These are phyloP conservation scores for Neodiprion virginianus DNA, from an alignment of 1,140 invertebrate species.

Conservation along the genomic window DNA sequence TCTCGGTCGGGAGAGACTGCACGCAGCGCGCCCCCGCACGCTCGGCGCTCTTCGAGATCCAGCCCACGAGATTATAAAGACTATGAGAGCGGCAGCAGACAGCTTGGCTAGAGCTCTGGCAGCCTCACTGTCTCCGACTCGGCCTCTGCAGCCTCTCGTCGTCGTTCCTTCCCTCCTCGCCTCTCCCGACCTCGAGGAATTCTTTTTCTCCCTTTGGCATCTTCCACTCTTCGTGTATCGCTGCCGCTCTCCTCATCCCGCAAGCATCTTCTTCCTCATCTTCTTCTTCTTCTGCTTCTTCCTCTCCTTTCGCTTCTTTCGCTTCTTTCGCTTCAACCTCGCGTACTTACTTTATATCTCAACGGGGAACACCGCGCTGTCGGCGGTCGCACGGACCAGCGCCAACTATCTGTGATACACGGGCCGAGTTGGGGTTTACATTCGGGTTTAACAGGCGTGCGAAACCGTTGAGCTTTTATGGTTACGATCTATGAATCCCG, in stretches of 20 bases:
- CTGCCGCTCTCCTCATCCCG: constrained; percentile 14
- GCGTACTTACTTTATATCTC: not conserved
- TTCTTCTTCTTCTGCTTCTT: constrained; percentile 21
- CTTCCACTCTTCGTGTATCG: constrained; percentile 10
- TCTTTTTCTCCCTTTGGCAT: not conserved
- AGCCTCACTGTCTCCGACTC: constrained; percentile 47
- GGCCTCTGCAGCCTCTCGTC: constrained; percentile 31
- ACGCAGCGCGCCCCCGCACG: not conserved
- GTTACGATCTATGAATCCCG: not conserved
- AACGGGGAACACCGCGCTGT: constrained; percentile 5
- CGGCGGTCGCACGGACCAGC: not conserved
- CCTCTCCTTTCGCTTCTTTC: constrained; percentile 21
- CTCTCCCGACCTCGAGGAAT: constrained; percentile 2
- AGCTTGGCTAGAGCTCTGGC: constrained; percentile 57
- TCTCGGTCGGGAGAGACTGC: not conserved
- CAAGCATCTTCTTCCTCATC: constrained; percentile 9
- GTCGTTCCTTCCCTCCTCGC: constrained; percentile 18
- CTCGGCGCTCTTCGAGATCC: constrained; percentile 29
- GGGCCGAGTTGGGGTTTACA: constrained; percentile 4
- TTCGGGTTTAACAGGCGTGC: not conserved
- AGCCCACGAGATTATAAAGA: constrained; percentile 49
- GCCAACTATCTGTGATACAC: constrained; percentile 18
- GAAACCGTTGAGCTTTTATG: constrained; percentile 22
- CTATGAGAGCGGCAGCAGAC: constrained; percentile 46
- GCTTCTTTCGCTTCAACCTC: not conserved